Base-by-base conservation (phyloP, 2,113 vertebrate genomes). In the Menura novaehollandiae region DNA sequence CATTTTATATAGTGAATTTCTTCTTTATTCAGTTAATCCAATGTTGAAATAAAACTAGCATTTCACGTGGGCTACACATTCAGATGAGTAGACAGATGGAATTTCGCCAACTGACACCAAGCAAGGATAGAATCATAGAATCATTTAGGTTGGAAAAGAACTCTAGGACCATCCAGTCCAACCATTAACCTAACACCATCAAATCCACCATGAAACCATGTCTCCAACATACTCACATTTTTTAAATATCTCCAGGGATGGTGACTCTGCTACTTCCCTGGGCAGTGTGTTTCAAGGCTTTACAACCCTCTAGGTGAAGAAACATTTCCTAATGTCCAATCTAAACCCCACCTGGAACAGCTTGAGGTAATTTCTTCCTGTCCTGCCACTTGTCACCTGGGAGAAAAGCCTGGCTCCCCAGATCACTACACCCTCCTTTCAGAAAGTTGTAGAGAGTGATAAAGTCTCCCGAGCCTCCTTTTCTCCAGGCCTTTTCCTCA, bases 11-110 rank as follows among this genome's bases (percentile, higher is more conserved):
- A 74, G 59, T 28, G 79, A 58, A 78, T 84, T 90, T 78, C 32
- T 56, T 77, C 46, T 58, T 75, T 87, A 89, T 52, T 35, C 44
- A n/a, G 3, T 77, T 88, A 33, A 68, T 46, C 80, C 17, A 6
- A 18, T 75, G 55, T 73, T 89, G 76, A 96, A 96, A 89, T 91
- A 81, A 76, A 82, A 56, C 49, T 73, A 76, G 15, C 16, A 66
- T 60, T 51, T 96, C 51, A 51, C 3, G 1, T 35, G 55, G 51
- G 19, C 26, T 83, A 51, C 14, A 17, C 27, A 41, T 55, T 91
- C 49, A 74, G 37, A 81, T 72, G 53, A 14, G 16, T 19, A 77
- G 51, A 66, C 74, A 82, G 69, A 44, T 72, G 80, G 56, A 81
- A 49, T 74, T 59, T 59, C 10, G 44, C 46, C 64, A 91, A 28